Evolutionary conservation across 2,797 vertebrate genomes (phyloP), one percentile per base, ranked within the genome.

Genomic region (Anabas testudineus): DNA sequence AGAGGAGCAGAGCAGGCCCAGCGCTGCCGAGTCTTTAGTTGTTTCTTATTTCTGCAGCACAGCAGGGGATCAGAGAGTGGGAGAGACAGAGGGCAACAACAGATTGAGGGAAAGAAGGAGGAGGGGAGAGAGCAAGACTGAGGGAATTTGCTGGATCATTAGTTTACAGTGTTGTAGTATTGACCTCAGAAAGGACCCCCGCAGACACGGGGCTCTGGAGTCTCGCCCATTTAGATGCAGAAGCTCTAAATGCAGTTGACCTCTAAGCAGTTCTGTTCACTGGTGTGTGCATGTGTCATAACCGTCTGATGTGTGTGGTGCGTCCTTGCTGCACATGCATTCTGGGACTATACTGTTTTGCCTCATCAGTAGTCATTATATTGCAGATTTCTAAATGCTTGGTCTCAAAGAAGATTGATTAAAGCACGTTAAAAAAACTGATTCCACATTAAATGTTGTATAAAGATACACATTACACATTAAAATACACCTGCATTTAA

Each of bases 111-210:
- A 49, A 61, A 74, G 78, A 37, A 58, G 78, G 66, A 75, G 77
- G 76, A 73, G 71, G 73, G 64, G 78, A 69, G 69, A 58, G 73
- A 81, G 76, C 78, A 67, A 71, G 78, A 81, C 80, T 77, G 81
- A 75, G 87, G 85, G 88, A 92, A 90, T 92, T 91, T 90, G 84
- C 88, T 85, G 87, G 88, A 89, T 91, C 90, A 91, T 93, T 92
- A 91, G 90, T 91, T 91, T 89, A 90, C 91, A 83, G 84, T 84
- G 84, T 90, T 92, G 90, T 90, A 80, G 87, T 88, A 87, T 88
- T 93, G 91, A 91, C 92, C 90, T 92, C 80, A 57, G 80, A 81
- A 84, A 68, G 83, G 87, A 88, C 90, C 90, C 85, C 88, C 16
- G 70, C 80, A 80, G 86, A 88, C 72, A 60, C 60, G 1, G 67